These are phyloP conservation scores for Cybosia mesomella DNA, from an alignment of 2,888 invertebrate species.

Conservation along the genomic window DNA sequence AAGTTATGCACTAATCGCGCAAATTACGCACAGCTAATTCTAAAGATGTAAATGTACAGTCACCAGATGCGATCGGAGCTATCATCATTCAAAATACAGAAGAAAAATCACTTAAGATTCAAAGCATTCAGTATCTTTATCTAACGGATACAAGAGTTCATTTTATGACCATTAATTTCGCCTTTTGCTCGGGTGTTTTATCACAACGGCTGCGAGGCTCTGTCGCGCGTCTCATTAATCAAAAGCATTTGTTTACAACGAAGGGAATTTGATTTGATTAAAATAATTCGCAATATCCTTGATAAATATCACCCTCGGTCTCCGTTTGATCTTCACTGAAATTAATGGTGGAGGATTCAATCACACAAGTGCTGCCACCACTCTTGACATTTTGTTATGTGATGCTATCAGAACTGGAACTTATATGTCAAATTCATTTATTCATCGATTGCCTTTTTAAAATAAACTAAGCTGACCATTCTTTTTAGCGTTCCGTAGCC, in stretches of 20 bases:
- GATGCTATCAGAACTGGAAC: conserved; percentile 19
- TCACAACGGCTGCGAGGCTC: conserved; percentile 84
- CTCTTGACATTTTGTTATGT: conserved; percentile 62
- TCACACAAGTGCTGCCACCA: conserved; percentile 80
- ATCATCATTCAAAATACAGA: conserved; percentile 81
- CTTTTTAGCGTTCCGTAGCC: not conserved
- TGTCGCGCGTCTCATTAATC: conserved; percentile 87
- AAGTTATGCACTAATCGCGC: conserved; percentile 77
- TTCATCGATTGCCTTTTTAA: conserved; percentile 21
- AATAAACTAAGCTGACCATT: conserved; percentile 34
- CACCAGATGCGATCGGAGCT: conserved; percentile 81
- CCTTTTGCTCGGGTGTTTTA: conserved; percentile 85
- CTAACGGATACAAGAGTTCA: conserved; percentile 86
- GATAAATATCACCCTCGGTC: conserved; percentile 87
- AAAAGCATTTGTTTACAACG: conserved; percentile 88
- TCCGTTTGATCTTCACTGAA: conserved; percentile 86
- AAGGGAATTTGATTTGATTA: conserved; percentile 87
- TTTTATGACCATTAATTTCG: conserved; percentile 87
- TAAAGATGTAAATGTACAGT: conserved; percentile 77
- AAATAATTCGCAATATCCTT: conserved; percentile 88
- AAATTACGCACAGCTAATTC: conserved; percentile 72
- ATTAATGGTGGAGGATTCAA: conserved; percentile 87
- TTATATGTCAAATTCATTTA: conserved; percentile 16
- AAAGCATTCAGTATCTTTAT: conserved; percentile 85
- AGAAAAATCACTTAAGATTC: conserved; percentile 85